These are phyloP conservation scores for Pogonocichla stellata DNA, from an alignment of 2,113 vertebrate species.

Conservation along the genomic window DNA sequence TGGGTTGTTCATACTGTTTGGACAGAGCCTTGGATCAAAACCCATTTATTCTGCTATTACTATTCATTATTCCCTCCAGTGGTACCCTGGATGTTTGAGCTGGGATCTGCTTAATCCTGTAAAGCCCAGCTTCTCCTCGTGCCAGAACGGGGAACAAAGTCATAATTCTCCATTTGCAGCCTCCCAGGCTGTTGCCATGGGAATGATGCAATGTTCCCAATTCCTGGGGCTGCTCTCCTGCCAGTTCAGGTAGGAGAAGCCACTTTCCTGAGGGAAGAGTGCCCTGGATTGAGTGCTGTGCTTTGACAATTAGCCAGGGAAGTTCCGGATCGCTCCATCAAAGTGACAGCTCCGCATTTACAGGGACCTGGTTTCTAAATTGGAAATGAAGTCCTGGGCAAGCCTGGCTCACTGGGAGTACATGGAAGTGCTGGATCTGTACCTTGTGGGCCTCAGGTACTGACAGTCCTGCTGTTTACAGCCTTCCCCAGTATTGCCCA, in stretches of 20 bases:
- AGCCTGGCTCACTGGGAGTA: neutral
- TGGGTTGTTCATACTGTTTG: neutral
- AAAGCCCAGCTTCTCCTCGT: slow-evolving; percentile 13
- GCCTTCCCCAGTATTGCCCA: neutral
- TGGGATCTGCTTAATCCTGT: slow-evolving; percentile 45
- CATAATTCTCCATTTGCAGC: neutral
- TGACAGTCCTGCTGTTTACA: rapidly evolving
- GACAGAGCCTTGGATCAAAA: slow-evolving; percentile 3
- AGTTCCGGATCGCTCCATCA: neutral
- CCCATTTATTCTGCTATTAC: slow-evolving; percentile 13
- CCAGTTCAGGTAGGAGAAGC: neutral
- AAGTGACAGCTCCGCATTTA: rapidly evolving
- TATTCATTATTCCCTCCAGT: slow-evolving; percentile 18
- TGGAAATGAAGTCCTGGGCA: neutral
- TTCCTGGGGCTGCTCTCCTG: neutral
- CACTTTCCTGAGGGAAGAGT: neutral
- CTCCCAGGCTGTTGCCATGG: slow-evolving; percentile 46
- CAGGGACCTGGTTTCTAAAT: neutral
- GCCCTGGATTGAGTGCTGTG: neutral
- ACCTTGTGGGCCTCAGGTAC: neutral
- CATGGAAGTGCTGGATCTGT: rapidly evolving
- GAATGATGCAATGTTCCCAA: neutral
- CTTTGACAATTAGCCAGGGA: neutral
- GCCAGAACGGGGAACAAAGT: neutral
- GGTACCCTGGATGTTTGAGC: slow-evolving; percentile 47